Percentiles rank a stretch among this genome's conserved stretches.
These are phyloP conservation scores for Labia minor DNA, from an alignment of 2,888 invertebrate genomes.

Conservation along the genomic window DNA sequence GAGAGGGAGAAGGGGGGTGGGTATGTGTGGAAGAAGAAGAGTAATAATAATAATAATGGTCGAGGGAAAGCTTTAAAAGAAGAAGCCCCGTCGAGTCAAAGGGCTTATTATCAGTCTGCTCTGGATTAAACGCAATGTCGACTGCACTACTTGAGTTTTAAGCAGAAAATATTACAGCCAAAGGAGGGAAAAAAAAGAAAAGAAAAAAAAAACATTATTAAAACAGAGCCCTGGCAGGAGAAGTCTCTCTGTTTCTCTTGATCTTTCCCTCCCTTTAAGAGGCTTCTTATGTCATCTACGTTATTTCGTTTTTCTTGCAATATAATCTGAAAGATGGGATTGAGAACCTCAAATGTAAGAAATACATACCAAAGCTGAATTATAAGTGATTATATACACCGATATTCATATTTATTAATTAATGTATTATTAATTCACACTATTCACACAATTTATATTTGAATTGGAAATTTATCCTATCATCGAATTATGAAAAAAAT, in stretches of 20 bases:
- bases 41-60: too few relatives aligned
- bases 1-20: too few relatives aligned
- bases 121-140: background rate
- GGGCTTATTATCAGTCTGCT: slow-evolving; percentile 2
- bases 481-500: too few relatives aligned
- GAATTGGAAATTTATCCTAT: too few relatives aligned
- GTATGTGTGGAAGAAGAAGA: too few relatives aligned
- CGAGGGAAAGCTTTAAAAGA: too few relatives aligned
- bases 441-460: too few relatives aligned
- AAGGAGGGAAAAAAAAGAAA: background rate
- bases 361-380: too few relatives aligned
- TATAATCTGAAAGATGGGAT: background rate
- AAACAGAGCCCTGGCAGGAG: background rate
- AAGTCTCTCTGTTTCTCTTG: background rate
- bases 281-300: slow-evolving; percentile 4
- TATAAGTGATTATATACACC: too few relatives aligned
- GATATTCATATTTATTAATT: too few relatives aligned
- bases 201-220: too few relatives aligned
- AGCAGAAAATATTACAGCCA: background rate
- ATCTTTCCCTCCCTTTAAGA: slow-evolving; percentile 1
- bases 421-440: too few relatives aligned
- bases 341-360: background rate
- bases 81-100: background rate
- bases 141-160: slow-evolving; percentile 7
- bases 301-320: background rate